Percentiles rank a stretch among this genome's conserved stretches.
Evolutionary conservation across 2,888 invertebrate genomes (phyloP).

Genomic region (Pegoplata infirma): DNA sequence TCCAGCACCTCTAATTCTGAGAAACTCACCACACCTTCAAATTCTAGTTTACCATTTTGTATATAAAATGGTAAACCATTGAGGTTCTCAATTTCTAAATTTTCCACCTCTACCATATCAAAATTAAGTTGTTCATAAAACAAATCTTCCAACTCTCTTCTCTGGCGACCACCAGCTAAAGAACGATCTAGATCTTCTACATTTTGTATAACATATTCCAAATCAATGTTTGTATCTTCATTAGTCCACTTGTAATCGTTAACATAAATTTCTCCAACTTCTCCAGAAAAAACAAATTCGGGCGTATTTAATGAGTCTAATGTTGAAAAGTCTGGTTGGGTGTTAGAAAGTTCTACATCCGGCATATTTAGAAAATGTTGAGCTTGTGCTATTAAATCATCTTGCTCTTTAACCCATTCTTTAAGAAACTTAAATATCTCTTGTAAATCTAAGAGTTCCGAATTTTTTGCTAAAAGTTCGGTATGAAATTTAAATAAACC

Average conservation of each 20-base stretch:
- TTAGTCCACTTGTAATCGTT: conserved; percentile 71
- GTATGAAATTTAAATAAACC: conserved; percentile 73
- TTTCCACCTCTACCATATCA: conserved; percentile 69
- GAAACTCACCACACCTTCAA: conserved; percentile 70
- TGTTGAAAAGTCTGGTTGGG: conserved; percentile 30
- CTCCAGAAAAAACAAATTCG: conserved; percentile 67
- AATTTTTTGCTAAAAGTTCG: conserved; percentile 71
- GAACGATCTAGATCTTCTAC: conserved; percentile 67
- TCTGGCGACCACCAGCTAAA: conserved; percentile 42
- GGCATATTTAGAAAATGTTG: conserved; percentile 53
- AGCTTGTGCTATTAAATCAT: conserved; percentile 66
- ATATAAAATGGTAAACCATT: conserved; percentile 72
- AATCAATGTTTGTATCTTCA: conserved; percentile 67
- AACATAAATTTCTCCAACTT: conserved; percentile 68
- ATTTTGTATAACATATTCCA: conserved; percentile 67
- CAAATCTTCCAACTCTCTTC: conserved; percentile 61
- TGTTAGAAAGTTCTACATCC: neutral
- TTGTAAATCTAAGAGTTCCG: conserved; percentile 72
- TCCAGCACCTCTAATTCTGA: conserved; percentile 66
- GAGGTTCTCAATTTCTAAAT: conserved; percentile 71
- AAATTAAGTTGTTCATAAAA: conserved; percentile 67
- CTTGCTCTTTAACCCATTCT: conserved; percentile 71
- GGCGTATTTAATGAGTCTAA: conserved; percentile 66
- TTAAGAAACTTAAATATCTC: conserved; percentile 70
- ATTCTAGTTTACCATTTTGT: conserved; percentile 68